These are phyloP conservation scores for Deroptyus accipitrinus DNA, from an alignment of 2,113 vertebrate genomes.

Conservation along the genomic window DNA sequence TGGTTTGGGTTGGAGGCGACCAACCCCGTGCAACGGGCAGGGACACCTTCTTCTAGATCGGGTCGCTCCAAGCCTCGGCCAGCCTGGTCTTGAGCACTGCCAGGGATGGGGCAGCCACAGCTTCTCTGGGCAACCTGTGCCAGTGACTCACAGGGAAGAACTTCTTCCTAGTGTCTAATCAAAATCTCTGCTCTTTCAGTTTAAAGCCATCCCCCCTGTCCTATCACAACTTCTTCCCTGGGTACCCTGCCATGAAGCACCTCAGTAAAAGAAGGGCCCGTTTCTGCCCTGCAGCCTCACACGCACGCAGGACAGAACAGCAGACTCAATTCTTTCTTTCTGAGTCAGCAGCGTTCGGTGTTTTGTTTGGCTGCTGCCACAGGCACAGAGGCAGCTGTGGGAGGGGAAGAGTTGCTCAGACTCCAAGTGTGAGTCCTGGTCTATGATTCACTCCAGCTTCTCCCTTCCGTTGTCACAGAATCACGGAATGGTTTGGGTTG, in stretches of 20 bases:
- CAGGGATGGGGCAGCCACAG: neutral
- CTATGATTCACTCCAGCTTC: neutral
- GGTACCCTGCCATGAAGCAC: neutral
- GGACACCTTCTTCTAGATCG: neutral
- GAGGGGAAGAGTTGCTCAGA: neutral
- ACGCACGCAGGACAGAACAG: neutral
- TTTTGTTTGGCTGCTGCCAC: neutral
- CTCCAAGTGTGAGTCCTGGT: neutral
- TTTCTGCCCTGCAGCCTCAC: neutral
- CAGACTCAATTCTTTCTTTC: fast-evolving
- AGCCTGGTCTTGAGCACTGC: neutral
- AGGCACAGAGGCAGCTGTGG: neutral
- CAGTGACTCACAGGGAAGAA: neutral
- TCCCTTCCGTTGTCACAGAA: neutral
- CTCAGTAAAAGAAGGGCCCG: neutral
- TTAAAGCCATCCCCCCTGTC: neutral
- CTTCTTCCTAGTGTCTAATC: neutral
- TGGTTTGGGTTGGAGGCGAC: neutral
- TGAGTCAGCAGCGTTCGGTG: neutral
- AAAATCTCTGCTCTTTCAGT: neutral
- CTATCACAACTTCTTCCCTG: neutral
- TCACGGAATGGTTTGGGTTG: neutral
- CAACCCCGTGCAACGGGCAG: neutral
- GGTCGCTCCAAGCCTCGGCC: neutral
- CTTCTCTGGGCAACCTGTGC: neutral